Conservation (phyloP, 2,888 invertebrate genomes). For the Tenthredo notha region DNA sequence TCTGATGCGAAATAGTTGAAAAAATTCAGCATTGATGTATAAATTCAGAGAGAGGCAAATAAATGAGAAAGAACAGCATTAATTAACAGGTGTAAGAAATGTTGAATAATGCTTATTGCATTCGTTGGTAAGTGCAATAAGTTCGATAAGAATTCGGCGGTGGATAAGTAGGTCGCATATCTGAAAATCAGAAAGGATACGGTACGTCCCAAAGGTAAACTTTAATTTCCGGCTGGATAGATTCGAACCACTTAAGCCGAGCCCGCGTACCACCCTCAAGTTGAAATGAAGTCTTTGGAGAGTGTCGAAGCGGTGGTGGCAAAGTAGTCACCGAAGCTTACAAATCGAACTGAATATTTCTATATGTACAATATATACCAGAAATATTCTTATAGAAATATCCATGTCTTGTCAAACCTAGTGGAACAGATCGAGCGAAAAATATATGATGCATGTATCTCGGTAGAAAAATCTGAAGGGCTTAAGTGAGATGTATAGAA, state of each 20-base stretch:
- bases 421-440: not conserved
- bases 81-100: not conserved
- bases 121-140: not conserved
- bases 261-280: constrained; percentile 31
- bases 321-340: constrained; percentile 11
- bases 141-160: not conserved
- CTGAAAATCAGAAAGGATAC: constrained; percentile 34
- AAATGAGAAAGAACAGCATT: not conserved
- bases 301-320: constrained; percentile 20
- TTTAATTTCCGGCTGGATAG: constrained; percentile 72
- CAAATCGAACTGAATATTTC: constrained; percentile 32
- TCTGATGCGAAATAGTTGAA: not conserved
- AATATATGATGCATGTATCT: not conserved
- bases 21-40: not conserved
- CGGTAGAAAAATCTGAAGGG: not conserved
- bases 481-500: not conserved
- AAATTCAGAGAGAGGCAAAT: not conserved
- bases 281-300: constrained; percentile 49
- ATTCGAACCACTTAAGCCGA: constrained; percentile 57
- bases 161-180: constrained; percentile 33
- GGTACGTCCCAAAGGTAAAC: constrained; percentile 44
- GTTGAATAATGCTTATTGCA: not conserved
- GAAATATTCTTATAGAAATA: not conserved
- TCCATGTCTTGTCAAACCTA: not conserved
- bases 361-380: not conserved